These are phyloP conservation scores for Hemibagrus wyckioides DNA, from an alignment of 2,113 vertebrate genomes.

Conservation along the genomic window DNA sequence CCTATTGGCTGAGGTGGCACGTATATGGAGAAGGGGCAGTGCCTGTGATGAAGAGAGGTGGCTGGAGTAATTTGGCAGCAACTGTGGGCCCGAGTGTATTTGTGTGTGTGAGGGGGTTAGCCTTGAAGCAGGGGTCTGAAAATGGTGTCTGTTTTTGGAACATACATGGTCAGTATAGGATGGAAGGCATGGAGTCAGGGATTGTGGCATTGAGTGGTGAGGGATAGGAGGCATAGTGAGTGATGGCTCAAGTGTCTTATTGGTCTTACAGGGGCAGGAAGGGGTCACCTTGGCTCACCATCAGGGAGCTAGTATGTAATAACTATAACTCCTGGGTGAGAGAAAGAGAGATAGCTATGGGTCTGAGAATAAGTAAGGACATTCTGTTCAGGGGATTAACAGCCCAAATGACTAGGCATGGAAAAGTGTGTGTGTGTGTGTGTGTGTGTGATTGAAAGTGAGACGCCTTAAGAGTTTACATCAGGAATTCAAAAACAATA, in stretches of 20 bases:
- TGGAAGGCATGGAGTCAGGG: conserved; percentile 38
- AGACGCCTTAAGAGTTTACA: background rate
- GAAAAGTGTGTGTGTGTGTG: conserved; percentile 11
- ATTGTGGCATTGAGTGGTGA: conserved; percentile 27
- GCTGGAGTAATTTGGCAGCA: conserved; percentile 63
- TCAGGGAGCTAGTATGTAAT: conserved; percentile 2
- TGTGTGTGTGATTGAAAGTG: background rate
- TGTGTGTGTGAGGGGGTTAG: conserved; percentile 33
- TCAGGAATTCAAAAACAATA: background rate
- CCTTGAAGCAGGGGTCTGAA: conserved; percentile 26
- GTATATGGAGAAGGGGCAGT: conserved; percentile 66
- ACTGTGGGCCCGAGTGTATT: conserved; percentile 63
- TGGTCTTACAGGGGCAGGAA: conserved; percentile 43
- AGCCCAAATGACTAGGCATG: conserved; percentile 21
- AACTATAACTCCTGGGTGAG: conserved; percentile 21
- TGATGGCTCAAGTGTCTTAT: conserved; percentile 56
- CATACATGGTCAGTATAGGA: conserved; percentile 40
- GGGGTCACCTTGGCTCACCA: conserved; percentile 26
- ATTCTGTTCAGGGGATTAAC: conserved; percentile 39
- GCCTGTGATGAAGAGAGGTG: conserved; percentile 40
- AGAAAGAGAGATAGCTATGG: conserved; percentile 25
- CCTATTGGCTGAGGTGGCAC: conserved; percentile 69
- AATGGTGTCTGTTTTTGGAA: conserved; percentile 52
- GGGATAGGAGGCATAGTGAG: conserved; percentile 11
- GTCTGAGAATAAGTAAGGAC: conserved; percentile 41